Conservation (phyloP, 1,140 invertebrate genomes). For the Rhagoletis pomonella region DNA sequence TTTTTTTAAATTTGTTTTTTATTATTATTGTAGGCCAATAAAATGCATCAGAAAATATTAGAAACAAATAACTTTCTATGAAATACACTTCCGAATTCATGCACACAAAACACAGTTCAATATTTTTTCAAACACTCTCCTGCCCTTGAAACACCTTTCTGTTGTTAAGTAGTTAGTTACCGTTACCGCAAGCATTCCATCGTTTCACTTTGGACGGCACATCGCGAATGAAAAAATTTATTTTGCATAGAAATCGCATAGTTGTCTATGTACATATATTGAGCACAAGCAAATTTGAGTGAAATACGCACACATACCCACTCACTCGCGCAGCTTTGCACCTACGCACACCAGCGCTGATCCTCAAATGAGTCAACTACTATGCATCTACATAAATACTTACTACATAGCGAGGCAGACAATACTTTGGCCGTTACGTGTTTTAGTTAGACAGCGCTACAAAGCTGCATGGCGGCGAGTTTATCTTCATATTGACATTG, state of each 20-base stretch:
- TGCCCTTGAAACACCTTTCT: too few relatives aligned
- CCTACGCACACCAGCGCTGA: background rate
- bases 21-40: too few relatives aligned
- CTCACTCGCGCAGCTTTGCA: background rate
- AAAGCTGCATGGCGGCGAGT: background rate
- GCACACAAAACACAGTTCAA: too few relatives aligned
- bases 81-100: too few relatives aligned
- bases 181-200: constrained; percentile 18
- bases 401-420: background rate
- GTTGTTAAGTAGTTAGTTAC: background rate
- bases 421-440: background rate
- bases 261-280: background rate
- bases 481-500: constrained; percentile 29
- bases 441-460: background rate
- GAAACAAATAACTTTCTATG: too few relatives aligned
- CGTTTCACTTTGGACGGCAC: background rate
- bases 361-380: constrained; percentile 10
- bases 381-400: background rate
- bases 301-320: background rate
- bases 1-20: too few relatives aligned
- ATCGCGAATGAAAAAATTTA: constrained; percentile 17
- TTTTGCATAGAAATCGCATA: constrained; percentile 23
- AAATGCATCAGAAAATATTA: too few relatives aligned
- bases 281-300: constrained; percentile 4
- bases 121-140: too few relatives aligned